Conservation (phyloP, 2,113 vertebrate species). For the Cygnus atratus region DNA sequence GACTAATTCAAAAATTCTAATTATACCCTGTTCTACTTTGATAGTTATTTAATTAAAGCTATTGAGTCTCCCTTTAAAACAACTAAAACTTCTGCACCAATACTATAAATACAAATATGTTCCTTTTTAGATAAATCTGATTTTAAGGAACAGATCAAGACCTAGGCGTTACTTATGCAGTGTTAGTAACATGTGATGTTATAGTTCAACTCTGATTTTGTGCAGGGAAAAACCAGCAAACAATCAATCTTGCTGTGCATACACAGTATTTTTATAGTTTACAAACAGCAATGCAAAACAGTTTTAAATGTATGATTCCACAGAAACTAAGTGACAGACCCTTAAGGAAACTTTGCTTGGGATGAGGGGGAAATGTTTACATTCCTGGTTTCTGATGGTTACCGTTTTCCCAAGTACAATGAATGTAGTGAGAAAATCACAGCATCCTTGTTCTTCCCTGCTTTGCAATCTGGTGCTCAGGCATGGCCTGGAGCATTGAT, state of each 20-base stretch:
- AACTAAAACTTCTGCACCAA: background rate
- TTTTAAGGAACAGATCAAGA: slow-evolving; percentile 11
- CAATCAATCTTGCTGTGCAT: background rate
- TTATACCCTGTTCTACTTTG: background rate
- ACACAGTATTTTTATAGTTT: background rate
- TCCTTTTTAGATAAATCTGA: background rate
- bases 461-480: background rate
- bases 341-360: background rate
- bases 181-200: background rate
- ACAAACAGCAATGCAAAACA: background rate
- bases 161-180: background rate
- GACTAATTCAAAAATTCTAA: background rate
- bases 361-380: background rate
- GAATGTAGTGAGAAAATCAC: background rate
- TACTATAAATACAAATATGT: background rate
- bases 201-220: background rate
- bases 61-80: background rate
- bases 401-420: background rate
- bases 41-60: background rate
- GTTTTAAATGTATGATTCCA: background rate
- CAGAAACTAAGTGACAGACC: background rate
- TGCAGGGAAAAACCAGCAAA: background rate
- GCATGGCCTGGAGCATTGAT: background rate
- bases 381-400: background rate
- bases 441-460: background rate